A percentile compares a stretch with the other conserved stretches of the same genome.
phyloP scores from a whole-genome alignment of 2,113 vertebrate genomes.

The Hipposideros armiger region DNA sequence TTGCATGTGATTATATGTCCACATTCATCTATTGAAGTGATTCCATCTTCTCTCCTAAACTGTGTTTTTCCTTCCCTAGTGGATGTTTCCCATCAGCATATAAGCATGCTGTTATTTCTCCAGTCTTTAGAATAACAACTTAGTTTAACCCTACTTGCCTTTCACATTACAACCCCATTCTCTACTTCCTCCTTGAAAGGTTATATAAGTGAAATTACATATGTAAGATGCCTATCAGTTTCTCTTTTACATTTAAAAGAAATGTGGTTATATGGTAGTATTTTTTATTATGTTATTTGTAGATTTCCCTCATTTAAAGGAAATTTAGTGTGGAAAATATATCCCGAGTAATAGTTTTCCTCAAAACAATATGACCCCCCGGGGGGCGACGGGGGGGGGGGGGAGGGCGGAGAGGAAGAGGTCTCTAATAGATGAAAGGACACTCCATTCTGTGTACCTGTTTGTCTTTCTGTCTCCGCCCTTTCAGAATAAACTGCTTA shows the following conservation, averaged over 20 bases:
- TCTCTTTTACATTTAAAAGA: constrained; percentile 57
- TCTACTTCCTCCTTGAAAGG: constrained; percentile 19
- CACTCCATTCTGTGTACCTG: neutral
- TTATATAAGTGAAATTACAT: constrained; percentile 10
- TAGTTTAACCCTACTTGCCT: constrained; percentile 27
- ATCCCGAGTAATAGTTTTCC: constrained; percentile 27
- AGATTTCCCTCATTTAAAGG: constrained; percentile 46
- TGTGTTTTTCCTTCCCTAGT: neutral
- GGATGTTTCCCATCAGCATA: neutral
- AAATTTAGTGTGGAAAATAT: constrained; percentile 33
- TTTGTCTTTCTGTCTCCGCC: neutral
- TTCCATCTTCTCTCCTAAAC: neutral
- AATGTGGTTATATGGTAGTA: neutral
- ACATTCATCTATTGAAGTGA: neutral
- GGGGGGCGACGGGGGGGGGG: neutral
- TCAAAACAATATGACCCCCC: neutral
- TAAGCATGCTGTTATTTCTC: neutral
- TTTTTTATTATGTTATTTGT: constrained; percentile 12
- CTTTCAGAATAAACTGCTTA: constrained; percentile 36
- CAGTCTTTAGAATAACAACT: neutral
- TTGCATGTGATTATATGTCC: neutral
- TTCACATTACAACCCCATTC: constrained; percentile 21
- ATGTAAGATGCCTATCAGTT: constrained; percentile 27
- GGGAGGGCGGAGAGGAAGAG: too few relatives aligned
- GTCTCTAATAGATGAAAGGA: neutral